phyloP scores from a whole-genome alignment of 2,888 invertebrate genomes.

The Sminthurinus aureus region DNA sequence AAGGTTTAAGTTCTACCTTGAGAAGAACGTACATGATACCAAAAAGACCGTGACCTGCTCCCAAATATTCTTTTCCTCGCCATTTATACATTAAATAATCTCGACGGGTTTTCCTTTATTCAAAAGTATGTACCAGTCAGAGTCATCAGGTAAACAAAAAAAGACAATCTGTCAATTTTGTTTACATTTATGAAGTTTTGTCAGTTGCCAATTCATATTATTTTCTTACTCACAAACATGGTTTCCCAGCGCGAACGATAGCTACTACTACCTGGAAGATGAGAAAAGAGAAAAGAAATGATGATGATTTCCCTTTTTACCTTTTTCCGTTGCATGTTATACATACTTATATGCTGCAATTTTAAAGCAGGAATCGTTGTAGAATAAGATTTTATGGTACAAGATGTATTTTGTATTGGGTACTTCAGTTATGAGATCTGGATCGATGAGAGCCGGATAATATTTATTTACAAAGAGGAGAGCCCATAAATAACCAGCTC shows the following conservation, averaged over 20 bases:
- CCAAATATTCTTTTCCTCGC: conserved; percentile 65
- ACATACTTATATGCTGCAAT: background rate
- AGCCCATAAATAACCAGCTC: conserved; percentile 81
- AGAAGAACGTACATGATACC: too few relatives aligned
- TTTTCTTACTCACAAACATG: conserved; percentile 2
- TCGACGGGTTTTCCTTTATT: background rate
- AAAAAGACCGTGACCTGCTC: conserved; percentile 66
- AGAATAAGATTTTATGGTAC: background rate
- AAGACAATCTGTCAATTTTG: too few relatives aligned
- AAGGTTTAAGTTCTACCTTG: too few relatives aligned
- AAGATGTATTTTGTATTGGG: background rate
- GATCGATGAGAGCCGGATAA: conserved; percentile 34
- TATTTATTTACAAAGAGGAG: conserved; percentile 72
- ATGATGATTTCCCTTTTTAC: background rate
- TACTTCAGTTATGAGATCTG: conserved; percentile 23
- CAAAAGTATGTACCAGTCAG: background rate
- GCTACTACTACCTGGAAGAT: conserved; percentile 16
- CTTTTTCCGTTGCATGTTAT: background rate
- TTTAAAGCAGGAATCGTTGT: background rate
- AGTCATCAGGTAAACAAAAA: background rate
- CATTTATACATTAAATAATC: conserved; percentile 32
- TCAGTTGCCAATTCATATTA: background rate
- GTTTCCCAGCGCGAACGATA: conserved; percentile 19
- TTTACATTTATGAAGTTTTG: background rate
- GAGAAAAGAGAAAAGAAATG: too few relatives aligned